phyloP scores from a whole-genome alignment of 2,797 vertebrate genomes.

The Chelon labrosus region DNA sequence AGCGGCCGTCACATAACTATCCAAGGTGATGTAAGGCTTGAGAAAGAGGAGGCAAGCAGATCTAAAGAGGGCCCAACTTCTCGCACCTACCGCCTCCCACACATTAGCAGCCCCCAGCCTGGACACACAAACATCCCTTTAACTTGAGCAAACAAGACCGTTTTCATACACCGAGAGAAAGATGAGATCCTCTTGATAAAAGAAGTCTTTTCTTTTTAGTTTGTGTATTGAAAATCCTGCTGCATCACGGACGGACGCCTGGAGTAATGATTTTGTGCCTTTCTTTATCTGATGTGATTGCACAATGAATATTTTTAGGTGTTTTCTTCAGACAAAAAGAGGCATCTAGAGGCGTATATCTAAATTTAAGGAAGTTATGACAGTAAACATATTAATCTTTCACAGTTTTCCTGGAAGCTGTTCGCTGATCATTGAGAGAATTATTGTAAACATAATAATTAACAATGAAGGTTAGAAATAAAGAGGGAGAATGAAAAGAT shows the following conservation, averaged over 20 bases:
- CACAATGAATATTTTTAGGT: not conserved
- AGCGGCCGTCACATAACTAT: slow-evolving; percentile 57
- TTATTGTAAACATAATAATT: not conserved
- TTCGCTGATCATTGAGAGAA: not conserved
- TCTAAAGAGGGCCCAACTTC: slow-evolving; percentile 67
- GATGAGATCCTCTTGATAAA: not conserved
- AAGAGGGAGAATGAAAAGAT: not conserved
- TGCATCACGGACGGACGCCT: too few species aligned
- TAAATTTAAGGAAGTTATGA: too few species aligned
- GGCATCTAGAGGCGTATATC: too few species aligned
- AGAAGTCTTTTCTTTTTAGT: not conserved
- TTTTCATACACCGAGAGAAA: slow-evolving; percentile 18
- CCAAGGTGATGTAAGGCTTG: slow-evolving; percentile 73
- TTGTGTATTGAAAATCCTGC: not conserved
- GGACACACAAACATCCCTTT: slow-evolving; percentile 51
- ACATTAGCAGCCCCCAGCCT: slow-evolving; percentile 58
- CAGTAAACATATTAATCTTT: too few species aligned
- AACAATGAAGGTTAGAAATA: not conserved
- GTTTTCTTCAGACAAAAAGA: not conserved
- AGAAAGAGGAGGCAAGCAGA: slow-evolving; percentile 75
- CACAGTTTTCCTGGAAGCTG: too few species aligned
- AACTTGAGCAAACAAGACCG: slow-evolving; percentile 41
- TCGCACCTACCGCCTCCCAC: slow-evolving; percentile 70
- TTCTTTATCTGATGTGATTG: not conserved
- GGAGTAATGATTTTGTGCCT: not conserved